Conservation (phyloP, 2,797 vertebrate species). For the Myotis pilosus region DNA sequence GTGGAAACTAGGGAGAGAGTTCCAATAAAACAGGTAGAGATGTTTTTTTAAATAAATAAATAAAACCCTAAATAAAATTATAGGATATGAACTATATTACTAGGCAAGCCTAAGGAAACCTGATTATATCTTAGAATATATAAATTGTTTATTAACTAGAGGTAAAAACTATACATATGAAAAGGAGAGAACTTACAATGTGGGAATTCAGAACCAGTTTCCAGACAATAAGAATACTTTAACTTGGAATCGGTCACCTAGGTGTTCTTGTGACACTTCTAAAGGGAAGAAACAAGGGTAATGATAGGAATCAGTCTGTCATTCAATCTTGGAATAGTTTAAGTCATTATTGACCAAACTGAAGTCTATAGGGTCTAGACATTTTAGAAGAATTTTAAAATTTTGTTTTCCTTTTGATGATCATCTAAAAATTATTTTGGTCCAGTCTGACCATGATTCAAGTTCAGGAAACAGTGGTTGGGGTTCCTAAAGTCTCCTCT, state of each 20-base stretch:
- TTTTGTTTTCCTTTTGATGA: conserved; percentile 22
- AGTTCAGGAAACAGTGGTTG: background rate
- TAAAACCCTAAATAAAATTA: conserved; percentile 18
- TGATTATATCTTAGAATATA: background rate
- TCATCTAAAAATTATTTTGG: conserved; percentile 17
- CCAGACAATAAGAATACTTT: background rate
- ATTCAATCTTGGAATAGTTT: background rate
- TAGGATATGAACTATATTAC: background rate
- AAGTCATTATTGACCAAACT: background rate
- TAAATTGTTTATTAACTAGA: background rate
- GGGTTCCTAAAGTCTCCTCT: background rate
- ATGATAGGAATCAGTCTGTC: background rate
- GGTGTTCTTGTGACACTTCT: background rate
- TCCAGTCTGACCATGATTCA: background rate
- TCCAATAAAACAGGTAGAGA: background rate
- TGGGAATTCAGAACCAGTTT: background rate
- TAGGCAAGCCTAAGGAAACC: background rate
- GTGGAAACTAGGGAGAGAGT: background rate
- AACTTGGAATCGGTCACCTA: background rate
- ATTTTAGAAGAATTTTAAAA: conserved; percentile 20
- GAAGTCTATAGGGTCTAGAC: background rate
- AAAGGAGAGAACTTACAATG: background rate
- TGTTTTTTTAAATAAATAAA: no score
- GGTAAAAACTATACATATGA: background rate
- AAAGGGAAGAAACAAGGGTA: background rate